A percentile compares a stretch with the other conserved stretches of the same genome.
Evolutionary conservation across 2,113 vertebrate species (phyloP).

Genomic region (Herpailurus yagouaroundi): DNA sequence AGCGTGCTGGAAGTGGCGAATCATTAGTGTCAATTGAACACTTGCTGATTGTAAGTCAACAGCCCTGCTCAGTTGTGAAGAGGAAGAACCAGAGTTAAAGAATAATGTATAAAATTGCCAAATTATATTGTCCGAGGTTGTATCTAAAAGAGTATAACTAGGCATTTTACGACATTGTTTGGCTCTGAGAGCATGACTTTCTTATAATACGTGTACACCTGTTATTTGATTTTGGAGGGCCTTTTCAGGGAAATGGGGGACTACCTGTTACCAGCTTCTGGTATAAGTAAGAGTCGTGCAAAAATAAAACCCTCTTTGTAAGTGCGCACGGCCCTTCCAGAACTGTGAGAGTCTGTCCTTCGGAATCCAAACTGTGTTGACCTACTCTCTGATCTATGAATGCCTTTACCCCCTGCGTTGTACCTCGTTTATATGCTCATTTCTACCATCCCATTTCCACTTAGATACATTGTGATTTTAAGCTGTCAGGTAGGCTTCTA

Average conservation of each 20-base stretch:
- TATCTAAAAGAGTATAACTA: not conserved
- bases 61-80: not conserved
- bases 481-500: slow-evolving; percentile 1
- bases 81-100: not conserved
- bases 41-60: not conserved
- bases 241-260: not conserved
- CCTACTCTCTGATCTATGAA: not conserved
- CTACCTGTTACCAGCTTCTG: slow-evolving; percentile 6
- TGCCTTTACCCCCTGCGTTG: not conserved
- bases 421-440: slow-evolving; percentile 8
- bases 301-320: slow-evolving; percentile 39
- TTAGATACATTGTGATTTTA: slow-evolving; percentile 48
- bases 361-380: not conserved
- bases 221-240: not conserved
- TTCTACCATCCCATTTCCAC: slow-evolving; percentile 17
- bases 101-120: not conserved
- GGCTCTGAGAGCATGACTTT: not conserved
- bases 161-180: slow-evolving; percentile 3
- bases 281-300: not conserved
- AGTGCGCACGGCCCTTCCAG: not conserved
- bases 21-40: not conserved
- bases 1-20: not conserved
- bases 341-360: not conserved
- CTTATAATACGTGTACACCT: not conserved
- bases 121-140: not conserved